A percentile compares a stretch with the other conserved stretches of the same genome.
These are phyloP conservation scores for Siniperca knerii DNA, from an alignment of 2,113 vertebrate species.

Conservation along the genomic window DNA sequence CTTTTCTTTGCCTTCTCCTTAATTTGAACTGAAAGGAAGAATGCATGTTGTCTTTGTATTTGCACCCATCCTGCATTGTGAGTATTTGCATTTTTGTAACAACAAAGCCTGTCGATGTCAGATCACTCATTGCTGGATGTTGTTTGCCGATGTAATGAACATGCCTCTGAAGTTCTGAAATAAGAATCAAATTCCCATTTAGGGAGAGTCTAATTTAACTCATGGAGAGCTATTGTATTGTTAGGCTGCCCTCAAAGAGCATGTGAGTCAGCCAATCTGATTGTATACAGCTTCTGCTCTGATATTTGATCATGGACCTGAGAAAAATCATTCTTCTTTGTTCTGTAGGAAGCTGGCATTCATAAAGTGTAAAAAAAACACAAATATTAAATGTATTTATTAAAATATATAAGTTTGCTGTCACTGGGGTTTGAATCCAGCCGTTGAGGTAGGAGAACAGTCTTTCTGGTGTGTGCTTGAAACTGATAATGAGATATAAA, in stretches of 20 bases:
- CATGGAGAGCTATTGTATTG: conserved; percentile 44
- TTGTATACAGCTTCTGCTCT: conserved; percentile 12
- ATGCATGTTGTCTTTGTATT: conserved; percentile 70
- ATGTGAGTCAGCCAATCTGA: conserved; percentile 29
- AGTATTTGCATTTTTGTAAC: conserved; percentile 83
- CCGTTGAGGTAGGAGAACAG: neutral
- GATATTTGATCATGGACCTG: conserved; percentile 35
- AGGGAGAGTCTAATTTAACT: conserved; percentile 78
- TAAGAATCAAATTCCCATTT: conserved; percentile 76
- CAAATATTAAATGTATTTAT: conserved; percentile 1
- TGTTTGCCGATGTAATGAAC: conserved; percentile 79
- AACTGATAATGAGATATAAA: conserved; percentile 11
- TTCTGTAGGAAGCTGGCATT: neutral
- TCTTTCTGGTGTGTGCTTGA: neutral
- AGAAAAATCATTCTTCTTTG: neutral
- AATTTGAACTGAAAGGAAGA: conserved; percentile 79
- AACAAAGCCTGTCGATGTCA: conserved; percentile 84
- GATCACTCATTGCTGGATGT: conserved; percentile 76
- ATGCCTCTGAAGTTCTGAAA: conserved; percentile 79
- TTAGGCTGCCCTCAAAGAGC: conserved; percentile 53
- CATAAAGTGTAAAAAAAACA: neutral
- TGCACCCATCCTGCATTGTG: conserved; percentile 62
- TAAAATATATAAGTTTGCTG: neutral
- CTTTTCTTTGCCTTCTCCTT: conserved; percentile 73
- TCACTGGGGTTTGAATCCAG: conserved; percentile 1